phyloP scores from a whole-genome alignment of 1,140 invertebrate genomes.

The Cephus cinctus region DNA sequence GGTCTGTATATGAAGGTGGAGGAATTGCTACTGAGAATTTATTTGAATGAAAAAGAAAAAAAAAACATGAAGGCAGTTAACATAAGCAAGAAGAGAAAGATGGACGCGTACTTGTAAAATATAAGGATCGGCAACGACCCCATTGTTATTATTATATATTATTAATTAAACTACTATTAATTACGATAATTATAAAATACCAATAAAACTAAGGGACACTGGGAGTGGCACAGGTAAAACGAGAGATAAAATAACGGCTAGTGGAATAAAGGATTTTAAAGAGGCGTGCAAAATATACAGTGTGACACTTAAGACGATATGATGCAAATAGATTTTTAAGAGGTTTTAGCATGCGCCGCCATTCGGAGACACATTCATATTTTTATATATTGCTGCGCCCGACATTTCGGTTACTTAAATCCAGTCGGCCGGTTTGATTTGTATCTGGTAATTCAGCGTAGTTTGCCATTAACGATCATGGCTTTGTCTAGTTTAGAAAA shows the following conservation, averaged over 20 bases:
- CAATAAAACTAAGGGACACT: conserved; percentile 19
- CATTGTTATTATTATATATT: conserved; percentile 39
- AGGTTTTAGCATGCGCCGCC: conserved; percentile 30
- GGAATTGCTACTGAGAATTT: too few relatives aligned
- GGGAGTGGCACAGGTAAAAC: neutral
- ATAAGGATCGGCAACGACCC: conserved; percentile 28
- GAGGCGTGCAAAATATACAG: conserved; percentile 15
- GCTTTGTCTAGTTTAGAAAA: neutral
- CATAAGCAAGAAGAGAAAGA: too few relatives aligned
- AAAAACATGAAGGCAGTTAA: too few relatives aligned
- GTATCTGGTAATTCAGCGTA: too few relatives aligned
- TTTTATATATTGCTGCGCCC: conserved; percentile 30
- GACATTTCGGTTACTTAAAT: neutral
- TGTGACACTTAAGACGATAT: too few relatives aligned
- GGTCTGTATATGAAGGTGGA: too few relatives aligned
- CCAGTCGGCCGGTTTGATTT: conserved; percentile 5
- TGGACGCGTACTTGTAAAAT: conserved; percentile 23
- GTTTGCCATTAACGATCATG: neutral
- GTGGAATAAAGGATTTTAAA: too few relatives aligned
- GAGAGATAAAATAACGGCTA: too few relatives aligned
- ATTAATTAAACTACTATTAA: conserved; percentile 36
- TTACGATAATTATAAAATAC: conserved; percentile 27
- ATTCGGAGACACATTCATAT: conserved; percentile 31
- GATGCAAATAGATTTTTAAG: conserved; percentile 34
- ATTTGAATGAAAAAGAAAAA: conserved; percentile 9